Base-by-base conservation (phyloP, 2,797 vertebrate genomes). In the Cichlasoma orientale region DNA sequence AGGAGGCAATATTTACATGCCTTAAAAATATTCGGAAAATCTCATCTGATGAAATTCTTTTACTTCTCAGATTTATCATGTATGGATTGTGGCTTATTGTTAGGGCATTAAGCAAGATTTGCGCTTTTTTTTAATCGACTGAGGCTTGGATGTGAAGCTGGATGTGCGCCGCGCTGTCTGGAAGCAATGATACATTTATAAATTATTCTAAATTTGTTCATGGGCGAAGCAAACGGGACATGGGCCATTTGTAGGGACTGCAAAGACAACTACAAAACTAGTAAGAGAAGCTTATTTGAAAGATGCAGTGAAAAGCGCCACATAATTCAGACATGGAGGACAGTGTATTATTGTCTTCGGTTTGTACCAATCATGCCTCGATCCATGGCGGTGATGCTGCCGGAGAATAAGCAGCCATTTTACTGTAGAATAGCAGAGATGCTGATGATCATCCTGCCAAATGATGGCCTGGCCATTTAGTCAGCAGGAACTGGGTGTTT, bases 321-420 rank as follows among this genome's bases (percentile, higher is more conserved):
- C 21, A 57, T 2, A 31, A 70, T 23, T 1, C 7, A 55, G 21
- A n/a, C 27, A 33, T 53, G 12, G 27, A 18, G 31, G 41, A 16
- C 31, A n/a, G 25, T 63, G 54, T 61, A 61, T 69, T 80, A 2
- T 74, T 69, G 44, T 47, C 19, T 21, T 68, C 38, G 38, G 18
- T 44, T 68, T 52, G 33, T 16, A 76, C 50, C 61, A 47, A 38
- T n/a, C 72, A 70, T 54, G 90, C 85, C 86, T 55, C 70, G 29
- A 75, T 69, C 56, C 75, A 5, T 74, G 56, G 19, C 74, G 54
- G 71, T 63, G 74, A 76, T 82, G 86, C 74, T 86, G 80, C 66
- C 73, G 18, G 19, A 13, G 59, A 82, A 87, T 82, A 85, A 91
- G 91, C 92, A 92, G 93, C 93, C 94, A 94, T 94, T 91, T 93